Evolutionary conservation across 2,888 invertebrate species (phyloP), one percentile per base, ranked within the genome.

Genomic region (Cephus rjabovi): DNA sequence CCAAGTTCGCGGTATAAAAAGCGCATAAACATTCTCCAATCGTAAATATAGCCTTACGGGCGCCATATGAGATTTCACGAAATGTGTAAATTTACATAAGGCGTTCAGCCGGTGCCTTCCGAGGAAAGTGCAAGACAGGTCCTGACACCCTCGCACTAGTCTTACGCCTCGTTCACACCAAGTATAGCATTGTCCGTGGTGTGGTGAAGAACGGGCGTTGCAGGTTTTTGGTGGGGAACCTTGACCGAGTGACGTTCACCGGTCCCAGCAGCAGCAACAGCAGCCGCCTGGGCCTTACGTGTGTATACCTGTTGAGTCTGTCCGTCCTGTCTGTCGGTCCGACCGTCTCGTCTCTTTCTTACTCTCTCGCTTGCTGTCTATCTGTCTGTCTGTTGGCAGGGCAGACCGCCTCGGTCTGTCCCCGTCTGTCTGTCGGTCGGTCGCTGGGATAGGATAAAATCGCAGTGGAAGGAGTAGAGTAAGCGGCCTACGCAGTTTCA

Each of bases 401-500:
- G 56, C 56, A 56, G 56, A 56, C 56, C 81, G 79, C 30, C 33
- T 74, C 74, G 74, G 78, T 78, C 82, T 81, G 84, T 82, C 82
- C 81, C 77, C 69, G 78, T 80, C 75, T 75, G 82, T 82, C 84
- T 83, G 84, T 81, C 82, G 81, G 76, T 79, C 83, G 56, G 80
- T 75, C 73, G 83, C 87, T 85, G 86, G 86, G 86, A 87, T 87
- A 86, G 87, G 85, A 86, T 84, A 86, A 84, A 85, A 76, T 76
- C 79, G 83, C 82, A 84, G 88, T 89, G 90, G 90, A 85, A 89
- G 89, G 89, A 89, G 89, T 85, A 88, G 56, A 56, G 89, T 88
- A 87, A 89, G 89, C 89, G 88, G 88, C 89, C 89, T 90, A 89
- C 89, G 89, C 90, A 87, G 90, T 90, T 89, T 89, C 89, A 89